Evolutionary conservation across 1,140 invertebrate species (phyloP), one percentile per base, ranked within the genome.

Genomic region (Monochamus saltuarius): DNA sequence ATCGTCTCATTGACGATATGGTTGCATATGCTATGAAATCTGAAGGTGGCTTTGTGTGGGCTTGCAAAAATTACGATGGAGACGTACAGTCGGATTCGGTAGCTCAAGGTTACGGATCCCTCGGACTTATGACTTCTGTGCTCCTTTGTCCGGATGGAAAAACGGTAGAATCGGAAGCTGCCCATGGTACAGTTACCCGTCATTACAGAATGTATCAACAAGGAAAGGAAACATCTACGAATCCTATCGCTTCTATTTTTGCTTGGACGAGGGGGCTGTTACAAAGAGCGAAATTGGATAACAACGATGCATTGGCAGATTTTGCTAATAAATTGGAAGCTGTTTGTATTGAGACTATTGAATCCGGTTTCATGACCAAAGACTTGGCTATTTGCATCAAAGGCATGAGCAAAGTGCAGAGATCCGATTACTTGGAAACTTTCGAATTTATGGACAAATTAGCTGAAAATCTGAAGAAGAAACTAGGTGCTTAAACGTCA

Each of bases 61-160:
- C 97, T 16, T 92, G 97, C 79, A 99, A 99, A 77, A 99, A 99
- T 76, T 99, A 99, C 75, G 97, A 99, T 76, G 97, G 97, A 36
- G 97, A 99, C 81, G 97, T 99, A 0, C 97, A 99, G 77, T 97
- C 93, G 0, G 97, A 99, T 78, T 95, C 94, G 4, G 92, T 99
- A n/a, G 96, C 95, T 67, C 95, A 99, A 80, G 95, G 95, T 64
- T 93, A 88, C 70, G 91, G 91, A 19, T 97, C 94, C 2, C 78
- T 98, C 14, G 95, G 95, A 55, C 81, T 98, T 67, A 98, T 98
- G 95, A 98, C 95, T 0, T 96, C 92, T 22, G 95, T 98, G 0
- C 80, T 98, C 10, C 77, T 97, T 51, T 97, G 92, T 72, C 95
- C 96, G 4, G 96, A 98, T 82, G 96, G 96, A 38, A 94, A 94